phyloP scores from a whole-genome alignment of 2,797 vertebrate genomes.

The Paguma larvata region DNA sequence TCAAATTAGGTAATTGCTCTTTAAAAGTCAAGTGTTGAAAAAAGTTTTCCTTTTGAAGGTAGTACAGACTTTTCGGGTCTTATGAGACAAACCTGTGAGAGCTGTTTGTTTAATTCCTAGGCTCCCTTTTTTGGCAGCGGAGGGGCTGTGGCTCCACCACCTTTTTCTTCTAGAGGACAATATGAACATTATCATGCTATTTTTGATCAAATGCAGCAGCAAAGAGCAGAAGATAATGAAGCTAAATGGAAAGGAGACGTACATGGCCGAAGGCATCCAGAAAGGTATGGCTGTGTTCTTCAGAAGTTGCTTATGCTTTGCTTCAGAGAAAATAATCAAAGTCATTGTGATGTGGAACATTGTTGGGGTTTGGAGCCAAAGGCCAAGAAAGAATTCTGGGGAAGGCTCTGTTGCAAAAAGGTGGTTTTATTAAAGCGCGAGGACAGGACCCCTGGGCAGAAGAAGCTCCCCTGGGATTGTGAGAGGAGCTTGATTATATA shows the following conservation, averaged over 20 bases:
- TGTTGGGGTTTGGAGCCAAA: no score
- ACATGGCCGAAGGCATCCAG: constrained; percentile 73
- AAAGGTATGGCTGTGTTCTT: constrained; percentile 86
- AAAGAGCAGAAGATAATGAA: constrained; percentile 87
- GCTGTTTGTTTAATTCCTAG: constrained; percentile 86
- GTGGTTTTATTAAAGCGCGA: no score
- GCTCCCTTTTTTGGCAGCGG: constrained; percentile 91
- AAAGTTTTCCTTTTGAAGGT: not conserved
- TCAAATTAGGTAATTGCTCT: constrained; percentile 50
- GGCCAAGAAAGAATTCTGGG: no score
- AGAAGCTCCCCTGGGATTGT: no score
- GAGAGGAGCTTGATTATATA: no score
- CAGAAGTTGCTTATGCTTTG: constrained; percentile 59
- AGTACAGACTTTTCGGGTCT: not conserved
- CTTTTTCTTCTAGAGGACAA: constrained; percentile 86
- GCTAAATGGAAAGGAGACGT: constrained; percentile 79
- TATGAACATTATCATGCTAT: constrained; percentile 93
- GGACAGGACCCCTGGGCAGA: no score
- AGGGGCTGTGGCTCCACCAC: constrained; percentile 86
- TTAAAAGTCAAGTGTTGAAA: constrained; percentile 47
- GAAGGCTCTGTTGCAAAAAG: no score
- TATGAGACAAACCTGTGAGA: constrained; percentile 67
- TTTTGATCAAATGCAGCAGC: constrained; percentile 93
- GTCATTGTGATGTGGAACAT: constrained; percentile 71
- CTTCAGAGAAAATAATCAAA: constrained; percentile 83